Conservation (phyloP, 1,140 invertebrate species). For the Linepithema humile region DNA sequence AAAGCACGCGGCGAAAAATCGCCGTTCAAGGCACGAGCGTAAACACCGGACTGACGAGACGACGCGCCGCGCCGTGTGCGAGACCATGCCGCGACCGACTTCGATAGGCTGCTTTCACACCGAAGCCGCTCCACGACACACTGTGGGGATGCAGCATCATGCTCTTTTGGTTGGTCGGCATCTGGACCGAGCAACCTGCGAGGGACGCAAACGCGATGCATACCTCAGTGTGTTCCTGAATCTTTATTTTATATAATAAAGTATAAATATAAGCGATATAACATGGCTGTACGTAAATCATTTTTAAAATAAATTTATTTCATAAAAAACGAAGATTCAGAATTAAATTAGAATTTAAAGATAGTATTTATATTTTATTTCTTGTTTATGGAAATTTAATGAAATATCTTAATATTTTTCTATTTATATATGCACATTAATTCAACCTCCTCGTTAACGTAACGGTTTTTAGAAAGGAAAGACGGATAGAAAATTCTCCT, state of each 20-base stretch:
- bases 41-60: slow-evolving; percentile 77
- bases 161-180: slow-evolving; percentile 15
- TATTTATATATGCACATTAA: neutral
- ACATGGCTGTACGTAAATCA: no score
- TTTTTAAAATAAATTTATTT: no score
- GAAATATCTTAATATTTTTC: neutral
- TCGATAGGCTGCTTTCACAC: slow-evolving; percentile 75
- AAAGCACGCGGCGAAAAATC: slow-evolving; percentile 66
- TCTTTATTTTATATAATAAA: neutral
- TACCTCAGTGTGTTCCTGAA: neutral
- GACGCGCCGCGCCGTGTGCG: slow-evolving; percentile 69
- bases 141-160: slow-evolving; percentile 25
- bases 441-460: neutral
- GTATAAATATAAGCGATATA: no score
- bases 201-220: neutral
- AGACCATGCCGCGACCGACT: slow-evolving; percentile 66
- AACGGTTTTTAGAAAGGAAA: neutral
- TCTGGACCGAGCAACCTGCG: neutral
- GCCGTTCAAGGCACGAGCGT: slow-evolving; percentile 76
- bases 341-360: neutral
- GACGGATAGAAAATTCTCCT: neutral
- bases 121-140: slow-evolving; percentile 21
- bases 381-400: neutral
- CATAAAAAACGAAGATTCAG: neutral
- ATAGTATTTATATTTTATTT: neutral